Conservation (phyloP, 2,888 invertebrate species). For the Archaeoteleia sp. region DNA sequence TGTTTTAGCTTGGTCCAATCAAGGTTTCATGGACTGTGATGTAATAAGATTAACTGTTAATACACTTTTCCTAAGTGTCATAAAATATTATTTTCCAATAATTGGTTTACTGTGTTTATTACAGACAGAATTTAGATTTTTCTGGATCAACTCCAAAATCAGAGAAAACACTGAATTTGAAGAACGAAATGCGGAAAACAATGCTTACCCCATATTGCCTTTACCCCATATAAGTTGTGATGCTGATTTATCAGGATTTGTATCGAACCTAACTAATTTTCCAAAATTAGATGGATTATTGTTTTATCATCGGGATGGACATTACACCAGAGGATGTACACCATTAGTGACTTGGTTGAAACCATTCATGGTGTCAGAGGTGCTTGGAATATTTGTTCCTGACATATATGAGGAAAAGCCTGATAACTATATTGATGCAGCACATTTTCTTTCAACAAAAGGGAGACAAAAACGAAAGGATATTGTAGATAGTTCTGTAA, state of each 20-base stretch:
- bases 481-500: too few species aligned
- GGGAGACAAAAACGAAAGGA: too few species aligned
- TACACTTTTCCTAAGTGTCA: too few species aligned
- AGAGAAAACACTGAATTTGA: slow-evolving; percentile 78
- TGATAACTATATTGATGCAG: slow-evolving; percentile 65
- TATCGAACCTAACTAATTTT: slow-evolving; percentile 68
- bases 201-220: slow-evolving; percentile 75
- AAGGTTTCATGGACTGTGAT: slow-evolving; percentile 84
- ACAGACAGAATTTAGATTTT: slow-evolving; percentile 89
- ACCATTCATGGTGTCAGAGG: slow-evolving; percentile 90
- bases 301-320: slow-evolving; percentile 90
- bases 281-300: slow-evolving; percentile 88
- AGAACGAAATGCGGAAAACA: slow-evolving; percentile 67
- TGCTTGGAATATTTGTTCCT: slow-evolving; percentile 76
- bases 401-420: slow-evolving; percentile 64
- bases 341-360: slow-evolving; percentile 96
- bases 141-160: slow-evolving; percentile 86
- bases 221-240: slow-evolving; percentile 77
- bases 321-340: slow-evolving; percentile 86
- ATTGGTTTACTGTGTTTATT: too few species aligned
- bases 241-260: slow-evolving; percentile 74
- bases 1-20: slow-evolving; percentile 86
- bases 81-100: too few species aligned
- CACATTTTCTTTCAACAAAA: slow-evolving; percentile 60
- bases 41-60: slow-evolving; percentile 75